Evolutionary conservation across 1,140 invertebrate genomes (phyloP), one percentile per base, ranked within the genome.

Genomic region (Drosophila jambulina): DNA sequence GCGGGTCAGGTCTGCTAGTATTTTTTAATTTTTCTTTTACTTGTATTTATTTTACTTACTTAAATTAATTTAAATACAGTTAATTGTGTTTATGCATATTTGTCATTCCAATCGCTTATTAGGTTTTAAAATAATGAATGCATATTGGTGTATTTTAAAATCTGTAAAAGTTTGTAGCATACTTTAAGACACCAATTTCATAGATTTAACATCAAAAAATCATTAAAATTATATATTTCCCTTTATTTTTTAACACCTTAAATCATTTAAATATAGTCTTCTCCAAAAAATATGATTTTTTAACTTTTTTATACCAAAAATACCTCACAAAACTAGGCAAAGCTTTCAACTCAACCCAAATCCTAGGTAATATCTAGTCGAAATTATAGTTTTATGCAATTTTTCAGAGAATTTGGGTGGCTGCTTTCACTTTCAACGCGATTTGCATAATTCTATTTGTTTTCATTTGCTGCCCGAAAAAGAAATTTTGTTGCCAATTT

Each of bases 371-470:
- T 25, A 9, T 3, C 3, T 38, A 38, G 53, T 56, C 53, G 8
- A n/a, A 38, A 38, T 23, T 2, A 38, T n/a, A 38, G 34, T 38
- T 38, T 23, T n/a, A 7, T 1, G 7, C 10, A 7, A 7, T 4
- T 32, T 23, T n/a, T 10, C 8, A 23, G 8, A 4, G 3, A 54
- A 38, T 51, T n/a, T 67, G 60, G 61, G 21, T 51, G 46, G 46
- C 58, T 63, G 63, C 60, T 72, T 77, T 82, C 46, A 49, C 45
- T 76, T 64, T 58, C 49, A 42, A 60, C 49, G 60, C 63, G 67
- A 84, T 88, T 90, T 85, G 61, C 84, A 87, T 87, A 87, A 87
- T 87, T 76, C 71, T 82, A 76, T 80, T 86, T 86, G 79, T 86
- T 86, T 82, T 86, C 75, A 74, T 86, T 86, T 86, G 63, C 58